These are phyloP conservation scores for Zaprionus ghesquierei DNA, from an alignment of 1,140 invertebrate species.

Conservation along the genomic window DNA sequence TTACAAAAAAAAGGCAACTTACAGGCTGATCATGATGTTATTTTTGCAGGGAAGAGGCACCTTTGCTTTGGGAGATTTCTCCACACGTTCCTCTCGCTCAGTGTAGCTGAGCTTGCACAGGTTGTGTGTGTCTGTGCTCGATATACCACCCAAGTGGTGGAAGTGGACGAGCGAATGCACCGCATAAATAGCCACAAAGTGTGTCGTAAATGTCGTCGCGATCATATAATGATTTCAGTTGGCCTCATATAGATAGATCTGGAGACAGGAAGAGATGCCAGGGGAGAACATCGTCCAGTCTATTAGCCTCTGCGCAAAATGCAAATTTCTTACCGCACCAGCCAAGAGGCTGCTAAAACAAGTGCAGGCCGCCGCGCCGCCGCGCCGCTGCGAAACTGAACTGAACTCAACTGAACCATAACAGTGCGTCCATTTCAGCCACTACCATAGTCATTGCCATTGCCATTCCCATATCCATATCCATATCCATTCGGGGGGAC, in stretches of 20 bases:
- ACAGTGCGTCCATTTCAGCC: slow-evolving; percentile 36
- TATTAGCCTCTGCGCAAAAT: slow-evolving; percentile 55
- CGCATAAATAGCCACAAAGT: slow-evolving; percentile 76
- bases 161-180: slow-evolving; percentile 48
- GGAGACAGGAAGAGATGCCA: background rate
- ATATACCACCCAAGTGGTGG: slow-evolving; percentile 71
- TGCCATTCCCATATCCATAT: slow-evolving; percentile 12
- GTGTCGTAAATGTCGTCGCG: slow-evolving; percentile 72
- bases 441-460: slow-evolving; percentile 21
- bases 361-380: slow-evolving; percentile 54
- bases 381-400: background rate
- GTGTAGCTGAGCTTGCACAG: background rate
- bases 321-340: slow-evolving; percentile 47
- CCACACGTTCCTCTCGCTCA: background rate
- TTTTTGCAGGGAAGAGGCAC: too few species aligned
- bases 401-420: slow-evolving; percentile 14
- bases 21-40: background rate
- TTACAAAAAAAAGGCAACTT: too few species aligned
- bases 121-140: slow-evolving; percentile 54
- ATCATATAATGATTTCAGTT: slow-evolving; percentile 59
- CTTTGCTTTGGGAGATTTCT: too few species aligned
- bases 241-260: background rate
- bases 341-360: slow-evolving; percentile 63
- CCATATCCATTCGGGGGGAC: slow-evolving; percentile 38
- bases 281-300: slow-evolving; percentile 36